Evolutionary conservation across 2,797 vertebrate species (phyloP).

Genomic region (Sebastes oblongus): DNA sequence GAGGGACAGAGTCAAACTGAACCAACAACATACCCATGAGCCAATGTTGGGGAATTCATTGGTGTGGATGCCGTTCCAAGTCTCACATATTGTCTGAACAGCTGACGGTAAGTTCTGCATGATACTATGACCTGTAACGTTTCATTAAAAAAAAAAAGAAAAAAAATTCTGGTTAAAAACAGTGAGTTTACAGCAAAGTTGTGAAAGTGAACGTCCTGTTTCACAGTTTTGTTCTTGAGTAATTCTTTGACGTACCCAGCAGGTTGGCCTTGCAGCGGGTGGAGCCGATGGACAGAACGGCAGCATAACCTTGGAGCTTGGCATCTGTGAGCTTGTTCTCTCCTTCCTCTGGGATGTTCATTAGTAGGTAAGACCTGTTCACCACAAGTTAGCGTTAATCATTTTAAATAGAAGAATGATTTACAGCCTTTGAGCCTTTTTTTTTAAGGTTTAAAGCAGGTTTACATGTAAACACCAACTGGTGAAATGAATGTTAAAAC

Average conservation of each 20-base stretch:
- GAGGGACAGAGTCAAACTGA: not conserved
- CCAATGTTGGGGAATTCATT: constrained; percentile 98
- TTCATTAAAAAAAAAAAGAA: not conserved
- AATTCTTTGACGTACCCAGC: constrained; percentile 82
- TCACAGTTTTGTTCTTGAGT: not conserved
- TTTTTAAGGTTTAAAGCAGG: not conserved
- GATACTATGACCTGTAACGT: constrained; percentile 85
- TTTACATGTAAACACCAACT: not conserved
- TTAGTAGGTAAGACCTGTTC: constrained; percentile 91
- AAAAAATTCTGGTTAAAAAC: constrained; percentile 14
- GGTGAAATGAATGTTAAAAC: not conserved
- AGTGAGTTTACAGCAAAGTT: not conserved
- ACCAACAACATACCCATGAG: constrained; percentile 88
- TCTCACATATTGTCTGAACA: constrained; percentile 93
- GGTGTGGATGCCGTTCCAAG: constrained; percentile 95
- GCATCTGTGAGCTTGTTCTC: constrained; percentile 89
- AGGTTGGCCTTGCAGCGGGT: constrained; percentile 94
- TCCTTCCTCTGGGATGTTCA: constrained; percentile 92
- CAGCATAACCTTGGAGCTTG: constrained; percentile 92
- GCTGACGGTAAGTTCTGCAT: constrained; percentile 94
- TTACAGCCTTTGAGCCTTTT: not conserved
- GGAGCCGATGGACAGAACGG: constrained; percentile 93
- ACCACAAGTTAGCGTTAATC: not conserved
- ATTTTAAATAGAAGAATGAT: not conserved
- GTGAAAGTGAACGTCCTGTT: not conserved